phyloP scores from a whole-genome alignment of 2,113 vertebrate genomes.

The Gopherus flavomarginatus region DNA sequence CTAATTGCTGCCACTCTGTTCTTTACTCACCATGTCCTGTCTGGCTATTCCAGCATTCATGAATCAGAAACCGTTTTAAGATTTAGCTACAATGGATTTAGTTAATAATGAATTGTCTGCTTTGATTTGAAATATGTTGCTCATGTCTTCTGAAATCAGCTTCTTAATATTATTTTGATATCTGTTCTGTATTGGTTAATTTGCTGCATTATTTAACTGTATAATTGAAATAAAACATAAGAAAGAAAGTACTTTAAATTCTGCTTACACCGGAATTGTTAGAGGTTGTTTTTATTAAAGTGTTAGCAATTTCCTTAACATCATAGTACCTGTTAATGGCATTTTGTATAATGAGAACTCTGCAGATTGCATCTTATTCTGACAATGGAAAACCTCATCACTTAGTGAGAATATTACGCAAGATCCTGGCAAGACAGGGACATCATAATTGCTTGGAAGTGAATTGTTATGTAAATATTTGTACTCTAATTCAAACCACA shows the following conservation, averaged over 20 bases:
- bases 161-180: neutral
- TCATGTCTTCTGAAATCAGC: slow-evolving; percentile 32
- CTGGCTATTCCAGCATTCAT: neutral
- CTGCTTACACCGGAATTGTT: neutral
- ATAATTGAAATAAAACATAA: neutral
- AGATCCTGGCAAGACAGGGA: neutral
- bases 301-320: neutral
- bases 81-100: neutral
- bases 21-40: neutral
- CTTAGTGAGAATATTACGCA: neutral
- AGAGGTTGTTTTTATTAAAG: neutral
- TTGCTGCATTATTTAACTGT: slow-evolving; percentile 10
- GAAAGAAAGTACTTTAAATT: neutral
- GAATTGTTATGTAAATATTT: neutral
- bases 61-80: neutral
- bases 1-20: neutral
- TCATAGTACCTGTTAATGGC: neutral
- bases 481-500: neutral
- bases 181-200: slow-evolving; percentile 36
- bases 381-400: neutral
- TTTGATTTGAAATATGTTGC: slow-evolving; percentile 16
- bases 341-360: neutral
- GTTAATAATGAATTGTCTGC: neutral
- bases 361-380: neutral
- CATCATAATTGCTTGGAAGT: neutral